These are phyloP conservation scores for Drosophila micromelanica DNA, from an alignment of 1,140 invertebrate species.

Conservation along the genomic window DNA sequence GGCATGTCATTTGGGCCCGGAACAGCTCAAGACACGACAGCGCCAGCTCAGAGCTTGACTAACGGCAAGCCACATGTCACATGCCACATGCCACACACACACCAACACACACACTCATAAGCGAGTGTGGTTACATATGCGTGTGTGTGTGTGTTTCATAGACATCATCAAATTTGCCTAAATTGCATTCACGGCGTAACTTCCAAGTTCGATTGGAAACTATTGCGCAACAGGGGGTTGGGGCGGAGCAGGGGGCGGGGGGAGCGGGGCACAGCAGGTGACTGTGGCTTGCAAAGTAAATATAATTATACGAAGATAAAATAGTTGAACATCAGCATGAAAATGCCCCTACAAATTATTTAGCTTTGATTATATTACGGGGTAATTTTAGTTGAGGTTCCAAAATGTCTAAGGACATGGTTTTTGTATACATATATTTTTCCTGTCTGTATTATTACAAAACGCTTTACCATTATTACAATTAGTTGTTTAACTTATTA, in stretches of 20 bases:
- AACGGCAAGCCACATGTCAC: constrained; percentile 55
- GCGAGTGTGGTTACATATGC: constrained; percentile 30
- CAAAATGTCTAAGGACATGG: too few species aligned
- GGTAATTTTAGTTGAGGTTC: too few species aligned
- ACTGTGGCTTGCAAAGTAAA: not conserved
- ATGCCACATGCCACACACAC: constrained; percentile 43
- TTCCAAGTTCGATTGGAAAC: constrained; percentile 60
- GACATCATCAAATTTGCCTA: constrained; percentile 71
- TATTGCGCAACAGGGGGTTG: constrained; percentile 12
- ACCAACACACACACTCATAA: constrained; percentile 24
- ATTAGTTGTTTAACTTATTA: too few species aligned
- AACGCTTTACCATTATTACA: too few species aligned
- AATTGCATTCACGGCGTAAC: constrained; percentile 60
- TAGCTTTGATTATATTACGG: too few species aligned
- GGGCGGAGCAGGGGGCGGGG: too few species aligned
- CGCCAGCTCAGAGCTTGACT: constrained; percentile 38
- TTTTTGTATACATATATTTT: too few species aligned
- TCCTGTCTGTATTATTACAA: too few species aligned
- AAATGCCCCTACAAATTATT: too few species aligned
- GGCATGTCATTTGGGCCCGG: constrained; percentile 76
- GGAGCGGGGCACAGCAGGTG: not conserved
- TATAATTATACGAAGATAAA: not conserved
- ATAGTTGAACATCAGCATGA: not conserved
- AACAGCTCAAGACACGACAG: constrained; percentile 54
- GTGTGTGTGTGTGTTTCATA: constrained; percentile 37